Base-by-base conservation (phyloP, 2,888 invertebrate genomes). In the Xestia ashworthii region DNA sequence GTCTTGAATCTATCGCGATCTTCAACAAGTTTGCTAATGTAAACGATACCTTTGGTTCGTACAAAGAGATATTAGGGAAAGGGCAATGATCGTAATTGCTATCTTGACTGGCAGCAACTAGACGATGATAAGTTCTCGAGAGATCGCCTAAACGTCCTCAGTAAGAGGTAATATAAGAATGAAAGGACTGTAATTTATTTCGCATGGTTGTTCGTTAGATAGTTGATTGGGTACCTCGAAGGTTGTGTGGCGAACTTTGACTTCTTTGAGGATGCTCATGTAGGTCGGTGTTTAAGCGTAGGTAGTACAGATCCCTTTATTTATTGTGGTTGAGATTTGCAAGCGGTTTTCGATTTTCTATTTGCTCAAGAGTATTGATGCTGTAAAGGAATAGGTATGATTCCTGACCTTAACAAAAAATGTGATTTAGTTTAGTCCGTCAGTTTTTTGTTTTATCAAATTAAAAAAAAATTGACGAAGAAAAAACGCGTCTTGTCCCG, bases 211-310 rank as follows among this genome's bases (percentile, higher is more conserved):
- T 93, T 94, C 92, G 94, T 96, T 95, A 95, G 95, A 94, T 94
- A 94, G 95, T 95, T 95, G 95, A 95, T 95, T 95, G 94, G 95
- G 90, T 93, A 86, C 90, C 81, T 88, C 86, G 96, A 96, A 96
- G 96, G 95, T 90, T 94, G 92, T 84, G 78, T 48, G 80, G 90
- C 92, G 95, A 96, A 94, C 95, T 96, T 94, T 96, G 96, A 95
- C 95, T 93, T 89, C 83, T 74, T 81, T 58, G 84, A 88, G 82
- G 92, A 92, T 91, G 89, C 84, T 74, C 87, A 91, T 89, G 89
- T 92, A 89, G 92, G 92, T 89, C 88, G 86, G 44, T 78, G 76
- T 74, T 70, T 77, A 83, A 76, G 78, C 79, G 86, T 88, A 86
- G 87, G 85, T 78, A 85, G 86, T 81, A 64, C 66, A 78, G 44